Conservation (phyloP, 2,797 vertebrate species). For the Ambastaia sidthimunki region DNA sequence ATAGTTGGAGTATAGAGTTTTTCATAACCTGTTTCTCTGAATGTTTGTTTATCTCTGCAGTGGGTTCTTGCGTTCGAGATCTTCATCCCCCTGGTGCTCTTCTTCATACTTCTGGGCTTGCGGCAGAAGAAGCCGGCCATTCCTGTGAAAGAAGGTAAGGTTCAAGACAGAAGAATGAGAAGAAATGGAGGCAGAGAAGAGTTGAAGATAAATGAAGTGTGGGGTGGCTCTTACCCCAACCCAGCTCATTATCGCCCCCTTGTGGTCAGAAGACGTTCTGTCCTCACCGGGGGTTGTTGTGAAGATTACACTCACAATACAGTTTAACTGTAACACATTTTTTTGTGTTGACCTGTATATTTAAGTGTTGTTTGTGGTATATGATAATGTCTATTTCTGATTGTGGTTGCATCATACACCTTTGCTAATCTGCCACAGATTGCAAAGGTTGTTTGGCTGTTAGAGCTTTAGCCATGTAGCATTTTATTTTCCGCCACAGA, state of each 20-base stretch:
- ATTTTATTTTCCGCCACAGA: slow-evolving; percentile 15
- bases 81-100: slow-evolving; percentile 95
- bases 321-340: background rate
- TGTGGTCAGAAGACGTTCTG: slow-evolving; percentile 9
- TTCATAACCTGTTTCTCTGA: slow-evolving; percentile 31
- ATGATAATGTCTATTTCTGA: slow-evolving; percentile 33
- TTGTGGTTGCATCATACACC: slow-evolving; percentile 32
- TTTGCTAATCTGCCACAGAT: slow-evolving; percentile 59
- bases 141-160: slow-evolving; percentile 94
- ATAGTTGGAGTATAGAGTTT: background rate
- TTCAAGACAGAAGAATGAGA: background rate
- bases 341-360: background rate
- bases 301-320: background rate
- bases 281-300: background rate
- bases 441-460: slow-evolving; percentile 53
- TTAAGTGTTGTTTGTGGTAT: slow-evolving; percentile 25
- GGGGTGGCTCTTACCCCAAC: background rate
- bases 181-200: background rate
- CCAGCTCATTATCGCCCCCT: slow-evolving; percentile 17
- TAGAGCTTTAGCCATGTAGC: slow-evolving; percentile 31
- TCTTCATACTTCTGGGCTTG: slow-evolving; percentile 94
- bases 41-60: slow-evolving; percentile 69
- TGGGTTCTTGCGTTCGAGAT: slow-evolving; percentile 97
- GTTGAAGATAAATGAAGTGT: background rate
- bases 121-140: slow-evolving; percentile 96